Percentiles rank a stretch among this genome's conserved stretches.
phyloP scores from a whole-genome alignment of 1,140 invertebrate species.

The Megalopta genalis region DNA sequence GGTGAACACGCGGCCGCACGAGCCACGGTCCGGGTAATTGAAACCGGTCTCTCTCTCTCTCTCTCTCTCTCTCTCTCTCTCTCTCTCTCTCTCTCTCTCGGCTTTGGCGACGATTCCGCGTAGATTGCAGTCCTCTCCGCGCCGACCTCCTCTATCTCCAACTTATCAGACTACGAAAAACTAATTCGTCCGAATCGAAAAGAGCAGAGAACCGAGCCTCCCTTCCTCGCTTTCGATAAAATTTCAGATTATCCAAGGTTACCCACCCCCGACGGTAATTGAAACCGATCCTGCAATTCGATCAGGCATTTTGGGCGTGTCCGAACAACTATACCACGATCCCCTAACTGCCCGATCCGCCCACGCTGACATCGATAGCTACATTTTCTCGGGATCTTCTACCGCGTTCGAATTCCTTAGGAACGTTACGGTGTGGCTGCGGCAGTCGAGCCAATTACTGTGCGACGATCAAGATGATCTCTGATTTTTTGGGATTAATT shows the following conservation, averaged over 20 bases:
- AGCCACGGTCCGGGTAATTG: background rate
- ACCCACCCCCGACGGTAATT: background rate
- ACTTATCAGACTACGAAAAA: background rate
- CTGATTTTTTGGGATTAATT: no score
- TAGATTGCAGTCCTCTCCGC: slow-evolving; percentile 29
- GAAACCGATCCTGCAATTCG: slow-evolving; percentile 2
- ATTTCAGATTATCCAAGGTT: slow-evolving; percentile 1
- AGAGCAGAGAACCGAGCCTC: no score
- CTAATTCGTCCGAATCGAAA: background rate
- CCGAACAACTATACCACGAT: background rate
- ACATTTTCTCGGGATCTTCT: no score
- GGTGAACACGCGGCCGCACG: background rate
- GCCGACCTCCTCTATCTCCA: no score
- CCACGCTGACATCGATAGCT: no score
- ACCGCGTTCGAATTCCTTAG: no score
- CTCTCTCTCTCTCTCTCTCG: no score
- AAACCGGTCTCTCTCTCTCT: slow-evolving; percentile 11
- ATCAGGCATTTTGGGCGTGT: slow-evolving; percentile 3
- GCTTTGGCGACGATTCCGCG: slow-evolving; percentile 13
- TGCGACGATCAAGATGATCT: no score
- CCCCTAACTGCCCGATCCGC: no score
- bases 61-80: no score
- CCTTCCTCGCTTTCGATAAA: background rate
- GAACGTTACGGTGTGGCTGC: no score
- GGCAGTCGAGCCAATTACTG: no score